Percentiles rank a stretch among this genome's conserved stretches.
These are phyloP conservation scores for Nipponia nippon DNA, from an alignment of 2,113 vertebrate species.

Conservation along the genomic window DNA sequence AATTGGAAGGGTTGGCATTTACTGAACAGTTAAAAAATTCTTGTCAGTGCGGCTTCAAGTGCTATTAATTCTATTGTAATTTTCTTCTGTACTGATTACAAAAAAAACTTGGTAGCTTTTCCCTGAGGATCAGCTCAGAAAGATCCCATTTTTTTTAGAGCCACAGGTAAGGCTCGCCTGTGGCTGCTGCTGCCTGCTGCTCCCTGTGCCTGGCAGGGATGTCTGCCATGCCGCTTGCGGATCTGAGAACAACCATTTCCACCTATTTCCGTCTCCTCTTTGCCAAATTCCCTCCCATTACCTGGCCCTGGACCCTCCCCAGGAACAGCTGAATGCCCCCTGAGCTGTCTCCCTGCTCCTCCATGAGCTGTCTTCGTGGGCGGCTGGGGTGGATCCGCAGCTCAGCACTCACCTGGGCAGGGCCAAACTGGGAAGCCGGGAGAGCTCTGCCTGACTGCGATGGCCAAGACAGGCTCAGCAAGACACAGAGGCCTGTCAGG, in stretches of 20 bases:
- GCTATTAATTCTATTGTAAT: not conserved
- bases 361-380: not conserved
- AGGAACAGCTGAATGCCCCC: rapidly evolving
- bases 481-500: not conserved
- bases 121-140: not conserved
- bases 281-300: not conserved
- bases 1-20: not conserved
- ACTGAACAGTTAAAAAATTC: not conserved
- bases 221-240: rapidly evolving
- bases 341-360: not conserved
- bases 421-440: rapidly evolving
- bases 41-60: not conserved
- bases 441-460: not conserved
- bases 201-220: rapidly evolving
- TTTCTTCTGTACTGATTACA: not conserved
- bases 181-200: rapidly evolving
- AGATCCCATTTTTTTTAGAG: not conserved
- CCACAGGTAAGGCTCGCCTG: not conserved
- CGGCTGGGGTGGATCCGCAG: not conserved
- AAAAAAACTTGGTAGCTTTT: not conserved
- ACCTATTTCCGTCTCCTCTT: not conserved
- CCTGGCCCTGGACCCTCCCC: not conserved
- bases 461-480: not conserved
- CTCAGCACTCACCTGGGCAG: not conserved
- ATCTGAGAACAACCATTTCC: not conserved